These are phyloP conservation scores for Muricea muricata DNA, from an alignment of 92 coral and sea anemone species.

Conservation along the genomic window DNA sequence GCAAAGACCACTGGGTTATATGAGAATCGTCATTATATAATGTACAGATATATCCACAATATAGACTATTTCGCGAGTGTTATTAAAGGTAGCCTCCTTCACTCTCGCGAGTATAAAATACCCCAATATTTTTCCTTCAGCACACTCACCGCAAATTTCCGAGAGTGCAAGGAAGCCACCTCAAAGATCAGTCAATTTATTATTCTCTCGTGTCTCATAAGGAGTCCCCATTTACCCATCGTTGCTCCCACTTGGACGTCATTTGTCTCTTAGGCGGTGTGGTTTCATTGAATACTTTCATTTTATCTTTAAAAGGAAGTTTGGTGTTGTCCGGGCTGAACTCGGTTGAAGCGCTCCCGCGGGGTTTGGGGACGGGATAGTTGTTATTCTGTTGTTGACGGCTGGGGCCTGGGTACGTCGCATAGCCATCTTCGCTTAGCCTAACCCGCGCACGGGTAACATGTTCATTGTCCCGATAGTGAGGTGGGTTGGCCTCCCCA, in stretches of 20 bases:
- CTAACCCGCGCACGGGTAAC: conserved; percentile 72
- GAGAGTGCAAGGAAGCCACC: not conserved
- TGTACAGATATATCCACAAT: not conserved
- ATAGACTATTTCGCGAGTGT: not conserved
- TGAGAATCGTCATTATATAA: not conserved
- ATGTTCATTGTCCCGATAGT: conserved; percentile 68
- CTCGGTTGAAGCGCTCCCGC: not conserved
- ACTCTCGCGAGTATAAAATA: too few species aligned
- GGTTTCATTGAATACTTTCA: conserved; percentile 86
- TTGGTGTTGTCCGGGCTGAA: conserved; percentile 58
- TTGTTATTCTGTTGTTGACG: conserved; percentile 72
- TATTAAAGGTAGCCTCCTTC: too few species aligned
- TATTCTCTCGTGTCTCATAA: conserved; percentile 5
- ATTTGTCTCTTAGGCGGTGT: conserved; percentile 74
- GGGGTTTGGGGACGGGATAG: conserved; percentile 82
- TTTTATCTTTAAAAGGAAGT: conserved; percentile 83
- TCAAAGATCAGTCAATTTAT: not conserved
- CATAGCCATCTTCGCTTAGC: conserved; percentile 66
- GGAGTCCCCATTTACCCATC: conserved; percentile 34
- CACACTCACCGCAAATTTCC: too few species aligned
- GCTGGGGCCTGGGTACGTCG: conserved; percentile 59
- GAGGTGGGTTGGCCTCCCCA: conserved; percentile 21
- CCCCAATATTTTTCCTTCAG: too few species aligned
- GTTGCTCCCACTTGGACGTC: conserved; percentile 86
- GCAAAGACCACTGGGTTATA: not conserved